A percentile compares a stretch with the other conserved stretches of the same genome.
phyloP scores from a whole-genome alignment of 2,113 vertebrate species.

The Myocastor coypus region DNA sequence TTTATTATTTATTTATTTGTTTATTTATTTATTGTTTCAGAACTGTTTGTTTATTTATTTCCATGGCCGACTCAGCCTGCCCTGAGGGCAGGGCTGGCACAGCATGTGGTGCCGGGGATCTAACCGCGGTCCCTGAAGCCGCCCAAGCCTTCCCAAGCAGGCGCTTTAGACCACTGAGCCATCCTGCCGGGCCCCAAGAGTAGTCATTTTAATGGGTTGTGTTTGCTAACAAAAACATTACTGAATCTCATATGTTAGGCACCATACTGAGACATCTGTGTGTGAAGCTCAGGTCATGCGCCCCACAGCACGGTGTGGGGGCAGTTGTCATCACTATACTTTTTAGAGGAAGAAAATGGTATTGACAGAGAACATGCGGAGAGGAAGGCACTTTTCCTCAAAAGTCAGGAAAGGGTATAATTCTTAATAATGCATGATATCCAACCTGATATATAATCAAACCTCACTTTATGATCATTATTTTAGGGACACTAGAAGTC shows the following conservation, averaged over 20 bases:
- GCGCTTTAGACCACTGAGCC: too few relatives aligned
- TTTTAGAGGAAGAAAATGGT: constrained; percentile 31
- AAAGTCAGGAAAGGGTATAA: not conserved
- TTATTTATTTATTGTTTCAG: too few relatives aligned
- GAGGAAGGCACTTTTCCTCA: not conserved
- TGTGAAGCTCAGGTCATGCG: not conserved
- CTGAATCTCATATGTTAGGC: not conserved
- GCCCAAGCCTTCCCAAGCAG: too few relatives aligned
- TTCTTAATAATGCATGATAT: not conserved
- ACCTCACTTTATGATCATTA: not conserved
- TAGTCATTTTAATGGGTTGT: not conserved
- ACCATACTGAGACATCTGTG: not conserved
- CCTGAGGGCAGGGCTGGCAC: too few relatives aligned
- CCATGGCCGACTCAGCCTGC: too few relatives aligned
- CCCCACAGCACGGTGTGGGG: not conserved
- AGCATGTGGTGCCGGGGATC: too few relatives aligned
- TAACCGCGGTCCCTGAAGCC: too few relatives aligned
- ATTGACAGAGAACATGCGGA: not conserved
- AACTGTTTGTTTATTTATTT: too few relatives aligned
- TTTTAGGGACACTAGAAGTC: not conserved
- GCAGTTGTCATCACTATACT: not conserved
- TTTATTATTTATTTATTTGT: too few relatives aligned
- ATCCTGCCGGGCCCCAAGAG: too few relatives aligned
- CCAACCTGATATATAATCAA: not conserved
- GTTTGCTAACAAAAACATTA: not conserved